Evolutionary conservation across 2,113 vertebrate genomes (phyloP).

Genomic region (Pao palembangensis): DNA sequence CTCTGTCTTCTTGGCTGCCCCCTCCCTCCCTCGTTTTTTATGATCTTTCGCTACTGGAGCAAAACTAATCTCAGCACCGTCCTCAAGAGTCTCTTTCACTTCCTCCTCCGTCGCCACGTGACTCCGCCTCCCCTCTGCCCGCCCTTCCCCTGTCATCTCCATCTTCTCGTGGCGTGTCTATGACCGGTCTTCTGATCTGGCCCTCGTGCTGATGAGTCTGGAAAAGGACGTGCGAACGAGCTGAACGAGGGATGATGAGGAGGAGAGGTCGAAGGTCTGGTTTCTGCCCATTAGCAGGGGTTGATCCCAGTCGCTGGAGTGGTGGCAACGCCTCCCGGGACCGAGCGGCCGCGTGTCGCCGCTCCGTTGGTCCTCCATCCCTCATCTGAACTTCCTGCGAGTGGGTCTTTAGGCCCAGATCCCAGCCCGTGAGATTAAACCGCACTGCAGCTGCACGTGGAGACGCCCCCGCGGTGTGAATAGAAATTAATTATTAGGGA

Average conservation of each 20-base stretch:
- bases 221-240: background rate
- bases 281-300: constrained; percentile 56
- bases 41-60: constrained; percentile 79
- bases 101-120: constrained; percentile 4
- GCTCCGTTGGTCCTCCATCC: constrained; percentile 57
- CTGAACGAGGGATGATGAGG: background rate
- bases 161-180: constrained; percentile 40
- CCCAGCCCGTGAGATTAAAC: constrained; percentile 41
- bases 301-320: constrained; percentile 68
- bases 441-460: constrained; percentile 23
- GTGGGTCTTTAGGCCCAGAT: constrained; percentile 1
- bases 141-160: constrained; percentile 22
- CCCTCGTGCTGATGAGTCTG: no score
- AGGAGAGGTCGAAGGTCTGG: background rate
- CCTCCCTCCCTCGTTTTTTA: constrained; percentile 72
- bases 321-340: constrained; percentile 50
- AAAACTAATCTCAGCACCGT: constrained; percentile 78
- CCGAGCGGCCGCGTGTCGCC: no score
- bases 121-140: constrained; percentile 22
- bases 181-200: background rate
- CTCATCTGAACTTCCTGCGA: constrained; percentile 12
- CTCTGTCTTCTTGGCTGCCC: constrained; percentile 70
- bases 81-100: constrained; percentile 54
- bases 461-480: constrained; percentile 41
- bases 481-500: constrained; percentile 37